Base-by-base conservation (phyloP, 2,797 vertebrate genomes). In the Ibycter americanus region DNA sequence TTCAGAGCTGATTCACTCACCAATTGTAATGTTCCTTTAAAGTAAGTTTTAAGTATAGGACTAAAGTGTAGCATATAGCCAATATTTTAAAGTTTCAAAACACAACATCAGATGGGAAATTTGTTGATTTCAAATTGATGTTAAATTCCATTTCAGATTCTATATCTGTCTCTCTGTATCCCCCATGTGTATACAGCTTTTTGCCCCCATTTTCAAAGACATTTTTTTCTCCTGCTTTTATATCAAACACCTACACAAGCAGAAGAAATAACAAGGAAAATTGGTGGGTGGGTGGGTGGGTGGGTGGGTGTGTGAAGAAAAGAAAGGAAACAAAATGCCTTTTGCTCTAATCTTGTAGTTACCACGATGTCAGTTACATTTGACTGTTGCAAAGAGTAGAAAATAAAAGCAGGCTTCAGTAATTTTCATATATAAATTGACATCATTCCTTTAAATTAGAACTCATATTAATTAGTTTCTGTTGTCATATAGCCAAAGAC, bases 181-280 rank as follows among this genome's bases (percentile, higher is more conserved):
- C 17, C 6, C 49, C 0, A 0, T 38, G 5, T 46, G 16, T 27
- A 10, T 58, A 22, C 29, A 29, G 31, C 3, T 44, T 55, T 52
- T 36, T 59, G 6, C 12, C 40, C 12, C 11, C 1, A 0, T 59
- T 82, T 78, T 68, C 29, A 68, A 80, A 62, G 20, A 1, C 26
- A 22, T 5, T 63, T 66, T 71, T 76, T 74, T 51, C 42, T 40
- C 27, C 27, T 79, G 31, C 32, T 62, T 80, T 42, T 49, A 6
- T 62, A 12, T 51, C 55, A 72, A 77, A n/a, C 8, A 26, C 34
- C 23, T 62, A 51, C 26, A 34, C 2, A 10, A 49, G 20, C 25
- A 80, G 44, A 54, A 61, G 17, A 55, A 73, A 52, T 47, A 49
- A 31, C 14, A 46, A 44, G 32, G 26, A 66, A 38, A 83, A 56